Evolutionary conservation across 2,797 vertebrate genomes (phyloP), one percentile per base, ranked within the genome.

Genomic region (Eulemur rubriventer): DNA sequence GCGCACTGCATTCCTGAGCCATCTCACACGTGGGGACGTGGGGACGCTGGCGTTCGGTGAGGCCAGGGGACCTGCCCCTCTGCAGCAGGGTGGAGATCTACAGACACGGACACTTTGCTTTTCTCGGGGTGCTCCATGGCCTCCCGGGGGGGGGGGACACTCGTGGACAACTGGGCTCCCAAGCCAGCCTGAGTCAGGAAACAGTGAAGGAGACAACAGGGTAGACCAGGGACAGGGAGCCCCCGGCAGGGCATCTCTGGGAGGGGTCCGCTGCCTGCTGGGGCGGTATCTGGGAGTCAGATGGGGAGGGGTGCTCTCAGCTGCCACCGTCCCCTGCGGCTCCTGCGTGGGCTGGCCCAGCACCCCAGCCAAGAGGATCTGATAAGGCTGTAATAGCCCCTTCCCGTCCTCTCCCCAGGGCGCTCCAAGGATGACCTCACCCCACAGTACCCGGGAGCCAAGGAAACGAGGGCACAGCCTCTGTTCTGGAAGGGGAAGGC

Each of bases 401-500:
- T 28, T 24, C 82, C 80, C 22, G 1, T 38, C 73, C 9, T 43
- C 72, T 81, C 50, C 81, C 30, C 18, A 7, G 61, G 22, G 20
- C 57, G 20, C 33, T 92, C 75, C 75, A 89, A 59, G 81, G 46
- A 59, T 94, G 89, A 94, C 65, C 89, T 97, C 94, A 93, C 38
- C 57, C 17, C 22, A 4, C 55, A 52, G 24, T 3, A 33, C 65
- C 63, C 35, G 17, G 1, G 24, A 81, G 94, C 82, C 52, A 84
- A 88, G 78, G 70, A 92, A 81, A 69, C 43, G 38, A 43, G 33
- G 70, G 38, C 26, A 10, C 1, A 3, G 30, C 88, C 82, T 89
- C 65, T 14, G 0, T 61, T 52, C 33, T 20, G 33, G 88, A 52
- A 59, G 48, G 33, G 52, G 14, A 38, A 75, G 30, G 50, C 6